phyloP scores from a whole-genome alignment of 2,113 vertebrate genomes.

The Thunnus thynnus region DNA sequence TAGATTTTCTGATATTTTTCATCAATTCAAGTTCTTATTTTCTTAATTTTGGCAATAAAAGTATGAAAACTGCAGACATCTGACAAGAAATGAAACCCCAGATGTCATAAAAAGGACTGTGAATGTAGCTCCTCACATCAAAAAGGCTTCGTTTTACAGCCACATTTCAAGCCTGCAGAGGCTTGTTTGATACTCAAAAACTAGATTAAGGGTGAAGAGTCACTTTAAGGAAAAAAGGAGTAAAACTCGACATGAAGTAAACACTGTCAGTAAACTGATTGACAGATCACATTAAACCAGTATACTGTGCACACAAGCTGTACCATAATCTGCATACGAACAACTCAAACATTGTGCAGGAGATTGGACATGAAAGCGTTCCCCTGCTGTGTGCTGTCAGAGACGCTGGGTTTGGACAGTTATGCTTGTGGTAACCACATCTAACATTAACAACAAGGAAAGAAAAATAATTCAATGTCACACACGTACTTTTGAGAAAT shows the following conservation, averaged over 20 bases:
- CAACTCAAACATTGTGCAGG: too few species aligned
- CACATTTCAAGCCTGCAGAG: too few species aligned
- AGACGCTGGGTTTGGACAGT: neutral
- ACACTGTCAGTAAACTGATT: neutral
- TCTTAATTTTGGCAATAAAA: too few species aligned
- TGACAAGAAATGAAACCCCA: too few species aligned
- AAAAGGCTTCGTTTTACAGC: neutral
- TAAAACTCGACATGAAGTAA: neutral
- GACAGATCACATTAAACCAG: conserved; percentile 25
- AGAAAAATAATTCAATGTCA: neutral
- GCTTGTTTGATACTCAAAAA: too few species aligned
- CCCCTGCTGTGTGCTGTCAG: neutral
- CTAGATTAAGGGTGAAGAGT: neutral
- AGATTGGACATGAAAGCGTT: conserved; percentile 30
- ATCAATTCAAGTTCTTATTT: too few species aligned
- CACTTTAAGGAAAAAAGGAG: neutral
- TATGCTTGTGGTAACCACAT: neutral
- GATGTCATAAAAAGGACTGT: too few species aligned
- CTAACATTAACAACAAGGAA: neutral
- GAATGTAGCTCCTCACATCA: too few species aligned
- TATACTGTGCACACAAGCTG: neutral
- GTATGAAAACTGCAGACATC: too few species aligned
- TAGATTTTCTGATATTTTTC: too few species aligned
- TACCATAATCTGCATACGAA: too few species aligned
- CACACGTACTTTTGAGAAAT: too few species aligned